Base-by-base conservation (phyloP, 2,888 invertebrate species). In the Papilio gigon region DNA sequence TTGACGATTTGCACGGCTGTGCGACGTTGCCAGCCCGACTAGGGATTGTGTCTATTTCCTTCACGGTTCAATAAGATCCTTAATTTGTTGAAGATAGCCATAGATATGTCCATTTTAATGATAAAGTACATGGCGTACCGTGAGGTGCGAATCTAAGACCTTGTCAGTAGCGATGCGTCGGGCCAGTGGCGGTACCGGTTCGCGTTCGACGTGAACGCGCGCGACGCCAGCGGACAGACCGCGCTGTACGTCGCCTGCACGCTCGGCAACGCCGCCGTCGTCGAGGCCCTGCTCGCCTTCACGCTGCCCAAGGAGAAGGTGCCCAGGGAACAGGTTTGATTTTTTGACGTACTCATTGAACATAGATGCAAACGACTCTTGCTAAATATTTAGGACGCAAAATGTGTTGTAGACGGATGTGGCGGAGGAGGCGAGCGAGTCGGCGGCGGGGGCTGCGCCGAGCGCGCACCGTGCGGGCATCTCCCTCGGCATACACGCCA, bases 151-250 rank as follows among this genome's bases (percentile, higher is more conserved):
- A 2, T 6, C 9, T 20, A 22, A 27, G 27, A 14, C 37, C 17
- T 6, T 72, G 75, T 0, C 72, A 85, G 68, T 87, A 95, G 95
- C 67, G 97, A 97, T 81, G 89, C 93, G 40, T 92, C 94, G 2
- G 95, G 95, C 20, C 93, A 95, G 67, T 96, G 95, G 93, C 96
- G 97, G 83, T 99, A 97, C 90, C 93, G 94, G 27, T 94, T 96
- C 85, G 95, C 98, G n/a, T 98, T 98, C 83, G 98, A 99, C 87
- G 94, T 98, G 61, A 99, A 99, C 88, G 95, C 96, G 56, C 94
- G 95, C 74, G 98, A 98, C 88, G 97, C 96, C 4, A 96, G 96
- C 33, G 97, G 97, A 0, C 98, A 98, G 88, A 98, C 96, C 72
- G 95, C 98, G 65, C 92, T 99, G 12, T 98, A 98, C 87, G 94